These are phyloP conservation scores for Protobothrops flavoviridis DNA, from an alignment of 2,113 vertebrate genomes.

Conservation along the genomic window DNA sequence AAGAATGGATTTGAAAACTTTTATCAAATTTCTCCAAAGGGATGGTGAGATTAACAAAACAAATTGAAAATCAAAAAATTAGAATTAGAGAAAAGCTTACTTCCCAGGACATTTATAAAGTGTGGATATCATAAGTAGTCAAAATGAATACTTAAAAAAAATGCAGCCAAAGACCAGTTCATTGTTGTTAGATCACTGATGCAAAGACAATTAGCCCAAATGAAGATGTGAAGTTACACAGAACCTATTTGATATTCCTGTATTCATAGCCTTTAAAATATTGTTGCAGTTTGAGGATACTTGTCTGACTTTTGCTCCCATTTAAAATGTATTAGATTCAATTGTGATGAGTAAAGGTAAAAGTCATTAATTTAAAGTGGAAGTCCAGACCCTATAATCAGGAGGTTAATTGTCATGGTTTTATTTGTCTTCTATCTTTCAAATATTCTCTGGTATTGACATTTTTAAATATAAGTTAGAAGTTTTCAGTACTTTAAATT, in stretches of 20 bases:
- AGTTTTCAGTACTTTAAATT: constrained; percentile 6
- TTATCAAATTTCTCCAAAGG: not conserved
- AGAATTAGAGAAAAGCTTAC: not conserved
- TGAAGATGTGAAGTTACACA: not conserved
- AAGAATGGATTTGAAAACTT: not conserved
- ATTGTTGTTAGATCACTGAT: not conserved
- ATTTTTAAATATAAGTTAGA: constrained; percentile 33
- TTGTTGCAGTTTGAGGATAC: constrained; percentile 3
- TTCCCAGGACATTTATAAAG: not conserved
- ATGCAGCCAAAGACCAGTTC: not conserved
- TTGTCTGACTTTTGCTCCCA: constrained; percentile 28
- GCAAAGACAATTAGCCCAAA: not conserved
- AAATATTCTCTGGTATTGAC: constrained; percentile 24
- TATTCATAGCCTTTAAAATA: constrained; percentile 10
- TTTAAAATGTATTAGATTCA: constrained; percentile 28
- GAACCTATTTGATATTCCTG: constrained; percentile 17
- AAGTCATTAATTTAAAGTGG: constrained; percentile 31
- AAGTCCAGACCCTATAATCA: constrained; percentile 30
- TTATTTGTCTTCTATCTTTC: constrained; percentile 27
- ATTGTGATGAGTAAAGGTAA: constrained; percentile 37
- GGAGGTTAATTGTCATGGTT: constrained; percentile 32
- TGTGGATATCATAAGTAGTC: not conserved
- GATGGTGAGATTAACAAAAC: not conserved
- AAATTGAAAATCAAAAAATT: not conserved
- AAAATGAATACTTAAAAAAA: not conserved